Evolutionary conservation across 2,113 vertebrate genomes (phyloP), one percentile per base, ranked within the genome.

Genomic region (Ctenodactylus gundi): DNA sequence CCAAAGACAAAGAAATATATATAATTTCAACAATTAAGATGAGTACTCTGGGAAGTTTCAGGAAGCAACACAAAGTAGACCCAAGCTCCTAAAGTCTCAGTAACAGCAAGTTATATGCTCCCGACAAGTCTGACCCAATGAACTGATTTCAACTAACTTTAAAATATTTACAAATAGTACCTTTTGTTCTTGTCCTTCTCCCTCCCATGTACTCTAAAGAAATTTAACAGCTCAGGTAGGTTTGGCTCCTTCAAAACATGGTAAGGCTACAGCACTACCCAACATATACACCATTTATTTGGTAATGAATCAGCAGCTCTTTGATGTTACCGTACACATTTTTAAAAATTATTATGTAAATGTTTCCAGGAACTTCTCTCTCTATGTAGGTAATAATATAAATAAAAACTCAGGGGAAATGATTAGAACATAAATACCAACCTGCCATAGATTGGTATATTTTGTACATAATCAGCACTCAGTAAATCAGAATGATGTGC

Each of bases 331-430:
- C 51, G 90, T 25, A 89, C 77, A 80, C 46, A 62, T 81, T 88
- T 97, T 75, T 77, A 70, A 67, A n/a, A 67, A 82, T 80, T 88
- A 85, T 58, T 39, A 93, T 39, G 15, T 68, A 86, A 86, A 68
- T 75, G 62, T 89, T 78, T 83, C 39, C 81, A 3, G 44, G 44
- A 83, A 51, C 11, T 85, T 58, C 39, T 64, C 46, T 95, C 39
- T n/a, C 49, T 21, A 85, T 39, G 20, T 12, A 82, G 58, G 44
- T 55, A 88, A 41, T 80, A 57, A 70, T 29, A 51, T 13, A 78
- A n/a, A 51, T 55, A 68, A 25, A 7, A 72, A 67, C 44, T 67
- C 31, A 64, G 90, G 20, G 57, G 70, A 23, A 77, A 85, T 39
- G 82, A 65, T 13, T 46, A 39, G 11, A 20, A 64, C 20, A 64